These are phyloP conservation scores for Drosophila bifasciata DNA, from an alignment of 1,140 invertebrate genomes.

Conservation along the genomic window DNA sequence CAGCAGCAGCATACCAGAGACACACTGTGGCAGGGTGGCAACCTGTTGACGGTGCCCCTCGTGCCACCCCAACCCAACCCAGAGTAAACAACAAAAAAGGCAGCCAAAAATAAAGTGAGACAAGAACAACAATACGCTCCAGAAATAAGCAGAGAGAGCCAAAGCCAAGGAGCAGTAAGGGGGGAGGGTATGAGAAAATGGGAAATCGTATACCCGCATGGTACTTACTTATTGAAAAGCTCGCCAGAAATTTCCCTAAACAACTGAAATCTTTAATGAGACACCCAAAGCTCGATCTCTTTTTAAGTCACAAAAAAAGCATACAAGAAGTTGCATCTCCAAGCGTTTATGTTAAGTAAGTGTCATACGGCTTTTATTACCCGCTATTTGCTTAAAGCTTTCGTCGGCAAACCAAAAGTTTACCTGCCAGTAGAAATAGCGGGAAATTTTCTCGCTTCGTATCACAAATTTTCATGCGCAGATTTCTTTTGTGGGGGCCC, in stretches of 20 bases:
- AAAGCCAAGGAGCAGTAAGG: background rate
- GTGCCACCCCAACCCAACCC: slow-evolving; percentile 5
- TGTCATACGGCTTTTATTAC: too few relatives aligned
- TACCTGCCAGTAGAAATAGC: slow-evolving; percentile 22
- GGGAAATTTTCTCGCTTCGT: slow-evolving; percentile 35
- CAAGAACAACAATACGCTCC: background rate
- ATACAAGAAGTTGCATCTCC: too few relatives aligned
- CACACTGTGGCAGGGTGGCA: slow-evolving; percentile 58
- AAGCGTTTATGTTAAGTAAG: too few relatives aligned
- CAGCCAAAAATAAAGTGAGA: slow-evolving; percentile 27
- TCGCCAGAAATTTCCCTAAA: background rate
- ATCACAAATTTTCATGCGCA: slow-evolving; percentile 50
- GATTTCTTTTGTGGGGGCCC: slow-evolving; percentile 43
- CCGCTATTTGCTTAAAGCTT: slow-evolving; percentile 11
- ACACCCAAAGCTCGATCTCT: too few relatives aligned
- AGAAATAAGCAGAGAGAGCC: slow-evolving; percentile 14
- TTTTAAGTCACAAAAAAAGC: too few relatives aligned
- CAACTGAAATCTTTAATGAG: background rate
- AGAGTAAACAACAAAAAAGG: slow-evolving; percentile 51
- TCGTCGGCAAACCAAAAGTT: slow-evolving; percentile 9
- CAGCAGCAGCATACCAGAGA: slow-evolving; percentile 21
- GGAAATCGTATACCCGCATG: slow-evolving; percentile 1
- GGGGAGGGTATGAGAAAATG: background rate
- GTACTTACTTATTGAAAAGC: background rate
- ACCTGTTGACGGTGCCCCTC: slow-evolving; percentile 69